Evolutionary conservation across 2,113 vertebrate species (phyloP).

Genomic region (Ondatra zibethicus): DNA sequence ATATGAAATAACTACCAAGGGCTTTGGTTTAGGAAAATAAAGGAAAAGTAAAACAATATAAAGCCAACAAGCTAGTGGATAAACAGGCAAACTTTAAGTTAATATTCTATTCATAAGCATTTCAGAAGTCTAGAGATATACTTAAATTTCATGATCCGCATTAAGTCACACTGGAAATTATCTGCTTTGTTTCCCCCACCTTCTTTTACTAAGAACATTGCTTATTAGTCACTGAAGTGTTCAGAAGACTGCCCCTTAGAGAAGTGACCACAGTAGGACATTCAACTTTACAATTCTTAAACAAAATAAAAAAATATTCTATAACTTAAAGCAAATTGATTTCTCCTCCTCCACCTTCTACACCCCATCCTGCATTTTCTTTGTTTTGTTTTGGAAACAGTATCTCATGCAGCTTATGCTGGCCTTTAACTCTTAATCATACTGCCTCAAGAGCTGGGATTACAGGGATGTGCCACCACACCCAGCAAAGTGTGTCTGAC

Average conservation of each 20-base stretch:
- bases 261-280: constrained; percentile 3
- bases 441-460: neutral
- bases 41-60: neutral
- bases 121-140: constrained; percentile 32
- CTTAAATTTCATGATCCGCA: neutral
- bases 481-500: neutral
- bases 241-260: neutral
- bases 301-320: constrained; percentile 49
- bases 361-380: neutral
- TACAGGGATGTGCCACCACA: neutral
- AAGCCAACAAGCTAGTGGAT: neutral
- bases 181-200: neutral
- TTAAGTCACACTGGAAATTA: constrained; percentile 1
- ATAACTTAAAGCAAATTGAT: constrained; percentile 18
- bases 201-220: constrained; percentile 2
- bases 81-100: neutral
- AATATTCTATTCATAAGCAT: neutral
- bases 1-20: neutral
- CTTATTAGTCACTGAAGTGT: neutral
- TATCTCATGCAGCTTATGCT: neutral
- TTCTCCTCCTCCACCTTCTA: neutral
- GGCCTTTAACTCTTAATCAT: neutral
- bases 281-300: neutral
- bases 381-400: neutral
- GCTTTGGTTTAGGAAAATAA: neutral